phyloP scores from a whole-genome alignment of 2,113 vertebrate genomes.

The Mirounga angustirostris region DNA sequence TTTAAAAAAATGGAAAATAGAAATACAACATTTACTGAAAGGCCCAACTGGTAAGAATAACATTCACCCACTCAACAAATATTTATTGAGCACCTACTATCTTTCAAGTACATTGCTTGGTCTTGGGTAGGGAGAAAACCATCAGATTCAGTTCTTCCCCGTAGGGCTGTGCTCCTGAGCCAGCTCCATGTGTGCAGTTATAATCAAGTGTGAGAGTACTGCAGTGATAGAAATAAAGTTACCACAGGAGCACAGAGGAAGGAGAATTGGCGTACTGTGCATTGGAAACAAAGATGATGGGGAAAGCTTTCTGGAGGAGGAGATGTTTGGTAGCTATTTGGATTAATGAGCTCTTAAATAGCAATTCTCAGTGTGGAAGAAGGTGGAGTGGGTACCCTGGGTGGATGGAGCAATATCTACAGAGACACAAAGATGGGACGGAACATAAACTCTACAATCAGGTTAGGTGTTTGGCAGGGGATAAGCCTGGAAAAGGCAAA shows the following conservation, averaged over 20 bases:
- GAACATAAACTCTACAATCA: neutral
- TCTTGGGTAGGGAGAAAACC: neutral
- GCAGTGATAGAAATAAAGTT: neutral
- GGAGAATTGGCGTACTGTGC: neutral
- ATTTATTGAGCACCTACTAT: constrained; percentile 42
- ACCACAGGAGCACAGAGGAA: neutral
- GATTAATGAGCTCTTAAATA: neutral
- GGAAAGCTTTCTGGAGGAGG: neutral
- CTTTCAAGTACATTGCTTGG: neutral
- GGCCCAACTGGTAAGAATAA: neutral
- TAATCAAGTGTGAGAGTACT: neutral
- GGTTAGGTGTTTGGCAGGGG: neutral
- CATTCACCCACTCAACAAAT: neutral
- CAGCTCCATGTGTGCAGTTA: neutral
- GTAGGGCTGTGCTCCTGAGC: neutral
- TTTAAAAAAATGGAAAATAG: constrained; percentile 24
- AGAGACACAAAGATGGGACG: neutral
- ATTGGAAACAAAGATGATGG: neutral
- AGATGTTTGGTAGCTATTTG: neutral
- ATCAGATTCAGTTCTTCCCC: neutral
- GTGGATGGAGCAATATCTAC: neutral
- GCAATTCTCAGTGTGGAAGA: neutral
- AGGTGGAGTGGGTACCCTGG: neutral
- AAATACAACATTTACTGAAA: constrained; percentile 21
- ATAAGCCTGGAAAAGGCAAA: neutral